These are phyloP conservation scores for Drosophila kepulauana DNA, from an alignment of 1,140 invertebrate genomes.

Conservation along the genomic window DNA sequence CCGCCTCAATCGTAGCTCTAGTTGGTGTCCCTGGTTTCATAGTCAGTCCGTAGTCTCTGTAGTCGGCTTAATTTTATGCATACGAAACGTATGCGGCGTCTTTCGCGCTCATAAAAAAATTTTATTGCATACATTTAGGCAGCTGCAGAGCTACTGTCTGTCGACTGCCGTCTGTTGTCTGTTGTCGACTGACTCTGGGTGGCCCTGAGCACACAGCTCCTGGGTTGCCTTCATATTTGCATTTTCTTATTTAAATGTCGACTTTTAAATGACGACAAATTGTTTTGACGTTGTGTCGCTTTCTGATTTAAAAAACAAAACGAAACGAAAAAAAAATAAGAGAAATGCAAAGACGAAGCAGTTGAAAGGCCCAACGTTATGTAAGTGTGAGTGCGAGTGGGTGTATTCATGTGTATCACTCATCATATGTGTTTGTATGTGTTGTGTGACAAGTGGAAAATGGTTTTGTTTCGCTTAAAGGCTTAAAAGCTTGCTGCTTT, in stretches of 20 bases:
- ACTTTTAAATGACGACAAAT: constrained; percentile 83
- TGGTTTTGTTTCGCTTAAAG: constrained; percentile 69
- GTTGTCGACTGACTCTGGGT: constrained; percentile 20
- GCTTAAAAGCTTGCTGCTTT: constrained; percentile 64
- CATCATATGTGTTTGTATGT: constrained; percentile 22
- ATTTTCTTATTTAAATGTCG: constrained; percentile 84
- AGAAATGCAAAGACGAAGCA: constrained; percentile 60
- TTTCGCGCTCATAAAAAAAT: constrained; percentile 73
- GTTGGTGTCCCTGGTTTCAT: constrained; percentile 9
- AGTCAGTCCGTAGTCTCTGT: constrained; percentile 29
- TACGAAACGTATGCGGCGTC: constrained; percentile 75
- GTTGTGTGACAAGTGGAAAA: constrained; percentile 59
- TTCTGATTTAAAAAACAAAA: constrained; percentile 75
- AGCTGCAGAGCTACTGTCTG: constrained; percentile 41
- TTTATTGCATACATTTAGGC: constrained; percentile 81
- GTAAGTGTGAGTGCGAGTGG: constrained; percentile 15
- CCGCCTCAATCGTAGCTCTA: neutral
- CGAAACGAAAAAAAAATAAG: constrained; percentile 16
- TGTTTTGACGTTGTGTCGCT: constrained; percentile 83
- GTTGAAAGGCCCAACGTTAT: constrained; percentile 57
- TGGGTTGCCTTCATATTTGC: constrained; percentile 64
- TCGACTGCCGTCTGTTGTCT: no score
- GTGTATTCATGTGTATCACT: constrained; percentile 23
- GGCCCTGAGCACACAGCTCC: constrained; percentile 8
- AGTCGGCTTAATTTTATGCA: constrained; percentile 75